Base-by-base conservation (phyloP, 1,140 invertebrate species). In the Asobara japonica region DNA sequence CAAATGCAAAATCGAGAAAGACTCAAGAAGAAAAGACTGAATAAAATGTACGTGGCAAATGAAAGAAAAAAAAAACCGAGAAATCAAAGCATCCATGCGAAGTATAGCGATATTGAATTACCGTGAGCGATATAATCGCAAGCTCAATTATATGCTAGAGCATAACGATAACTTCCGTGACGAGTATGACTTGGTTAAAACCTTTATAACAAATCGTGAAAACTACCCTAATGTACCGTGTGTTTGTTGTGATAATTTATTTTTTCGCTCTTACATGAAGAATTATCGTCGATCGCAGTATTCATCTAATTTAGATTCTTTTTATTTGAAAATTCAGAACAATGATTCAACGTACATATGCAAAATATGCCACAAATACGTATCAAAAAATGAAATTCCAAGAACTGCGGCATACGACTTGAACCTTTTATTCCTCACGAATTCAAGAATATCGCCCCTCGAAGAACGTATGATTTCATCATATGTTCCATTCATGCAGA, bases 391-490 rank as follows among this genome's bases (percentile, higher is more conserved):
- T 8, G n/a, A 41, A 41, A 41, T 41, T 13, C 36, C 36, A 4
- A 13, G n/a, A 41, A n/a, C 11, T 13, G 36, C 36, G 3, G 36
- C 36, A 41, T 41, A 67, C 22, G 69, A 48, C 11, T 62, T 68
- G 27, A 67, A 71, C 20, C 20, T 29, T 13, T 13, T 5, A 25
- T 74, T 22, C 73, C 73, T 13, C 22, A 71, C 29, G 29, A 3
- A 30, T 1, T 71, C 25, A 33, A 31, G 45, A 48, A 51, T 74
- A 62, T 27, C 45, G 13, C 20, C 33, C 45, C 11, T 73, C 2
- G 48, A 67, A 45, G 61, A 70, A 69, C 31, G 72, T 61, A 74
- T 76, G 71, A 68, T 74, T 1, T 22, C 75, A 33, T 69, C 72
- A 27, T 67, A 41, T 10, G 45, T 72, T 0, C 30, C 62, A 60